Evolutionary conservation across 1,140 invertebrate species (phyloP), one percentile per base, ranked within the genome.

Genomic region (Rhagoletis zephyria): DNA sequence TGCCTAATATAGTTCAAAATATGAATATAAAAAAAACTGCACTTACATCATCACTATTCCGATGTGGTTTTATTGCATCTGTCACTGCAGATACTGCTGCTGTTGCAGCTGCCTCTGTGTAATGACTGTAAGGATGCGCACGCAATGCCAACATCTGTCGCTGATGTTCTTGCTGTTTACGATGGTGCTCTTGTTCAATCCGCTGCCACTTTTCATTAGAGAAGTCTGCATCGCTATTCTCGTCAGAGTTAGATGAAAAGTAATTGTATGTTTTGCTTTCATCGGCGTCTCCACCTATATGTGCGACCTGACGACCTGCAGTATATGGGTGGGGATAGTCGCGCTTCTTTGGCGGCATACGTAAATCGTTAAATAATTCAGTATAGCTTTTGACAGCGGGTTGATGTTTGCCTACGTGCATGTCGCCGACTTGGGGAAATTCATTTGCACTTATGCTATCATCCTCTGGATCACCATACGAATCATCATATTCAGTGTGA

Each of bases 161-260:
- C 48, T 87, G 87, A 67, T 88, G 87, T 60, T 88, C 86, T 56
- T 85, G 86, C 30, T 88, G 86, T 65, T 87, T 85, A 40, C 74
- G 77, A 77, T 87, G 85, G 40, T 88, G 88, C 85, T 87, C 65
- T 30, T 88, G 77, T 64, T 87, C 81, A 42, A 88, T 88, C 48
- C 60, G 63, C 19, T 87, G 63, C 88, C 88, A 88, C 65, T 88
- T 87, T 64, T 87, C 88, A 30, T 61, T 85, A 16, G 86, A 74
- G 45, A 88, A 88, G 14, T 56, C 61, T 14, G 61, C 65, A 77
- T 87, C 86, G 30, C 74, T 63, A 74, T 88, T 77, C n/a, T 88
- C 86, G 60, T 86, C 81, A 60, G 85, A 19, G 4, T 85, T 12
- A 60, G 59, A 85, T 85, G 65, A 65, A 12, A 42, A 64, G 56